Conservation (phyloP, 2,888 invertebrate genomes). For the Leptinotarsa peninsularis region DNA sequence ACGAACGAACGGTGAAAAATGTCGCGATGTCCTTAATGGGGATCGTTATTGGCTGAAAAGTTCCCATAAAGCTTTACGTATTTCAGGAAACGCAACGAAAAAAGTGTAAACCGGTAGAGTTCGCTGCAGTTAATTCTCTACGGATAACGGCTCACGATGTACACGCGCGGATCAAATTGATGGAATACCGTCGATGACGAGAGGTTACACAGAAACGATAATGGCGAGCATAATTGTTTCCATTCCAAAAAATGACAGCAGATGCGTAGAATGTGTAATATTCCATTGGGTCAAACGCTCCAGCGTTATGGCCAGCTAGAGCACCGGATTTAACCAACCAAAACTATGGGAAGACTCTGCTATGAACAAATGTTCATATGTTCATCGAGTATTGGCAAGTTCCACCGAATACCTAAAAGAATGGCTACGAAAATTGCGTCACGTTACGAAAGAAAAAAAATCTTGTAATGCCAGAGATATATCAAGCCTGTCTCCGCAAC, state of each 20-base stretch:
- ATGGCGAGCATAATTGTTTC: not conserved
- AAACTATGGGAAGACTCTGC: too few relatives aligned
- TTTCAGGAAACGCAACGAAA: constrained; percentile 37
- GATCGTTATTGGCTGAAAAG: constrained; percentile 21
- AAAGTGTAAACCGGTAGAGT: constrained; percentile 27
- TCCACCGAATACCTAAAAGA: too few relatives aligned
- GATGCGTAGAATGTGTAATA: not conserved
- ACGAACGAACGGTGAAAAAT: constrained; percentile 30
- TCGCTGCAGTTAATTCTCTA: constrained; percentile 10
- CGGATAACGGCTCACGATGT: constrained; percentile 14
- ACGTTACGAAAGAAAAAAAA: too few relatives aligned
- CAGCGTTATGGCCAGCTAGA: too few relatives aligned
- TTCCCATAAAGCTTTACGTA: constrained; percentile 31
- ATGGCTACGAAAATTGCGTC: too few relatives aligned
- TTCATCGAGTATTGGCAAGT: too few relatives aligned
- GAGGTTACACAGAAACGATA: not conserved
- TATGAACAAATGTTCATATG: too few relatives aligned
- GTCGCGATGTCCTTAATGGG: constrained; percentile 26
- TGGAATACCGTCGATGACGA: not conserved
- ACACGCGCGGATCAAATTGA: constrained; percentile 17
- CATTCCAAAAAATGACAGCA: not conserved
- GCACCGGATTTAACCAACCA: too few relatives aligned
- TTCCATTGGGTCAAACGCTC: too few relatives aligned
- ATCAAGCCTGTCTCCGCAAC: too few relatives aligned
- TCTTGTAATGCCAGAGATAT: too few relatives aligned